Percentiles rank a stretch among this genome's conserved stretches.
phyloP scores from a whole-genome alignment of 2,888 invertebrate species.

The Meta bourneti region DNA sequence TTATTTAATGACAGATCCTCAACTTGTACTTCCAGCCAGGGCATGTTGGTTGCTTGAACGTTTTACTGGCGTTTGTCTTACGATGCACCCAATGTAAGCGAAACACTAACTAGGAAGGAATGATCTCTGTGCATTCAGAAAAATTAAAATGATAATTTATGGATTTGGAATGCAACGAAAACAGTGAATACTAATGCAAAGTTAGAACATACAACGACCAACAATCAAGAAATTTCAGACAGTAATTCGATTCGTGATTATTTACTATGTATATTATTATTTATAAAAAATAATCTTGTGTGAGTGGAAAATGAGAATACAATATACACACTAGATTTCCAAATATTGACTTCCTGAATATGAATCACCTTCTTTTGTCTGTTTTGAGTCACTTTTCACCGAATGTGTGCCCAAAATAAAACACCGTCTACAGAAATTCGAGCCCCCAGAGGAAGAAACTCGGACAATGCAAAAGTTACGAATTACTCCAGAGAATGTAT shows the following conservation, averaged over 20 bases:
- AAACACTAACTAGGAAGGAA: no score
- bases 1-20: no score
- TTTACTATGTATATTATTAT: not conserved
- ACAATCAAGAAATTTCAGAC: no score
- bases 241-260: not conserved
- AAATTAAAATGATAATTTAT: no score
- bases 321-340: not conserved
- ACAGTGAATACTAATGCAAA: no score
- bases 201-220: no score
- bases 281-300: not conserved
- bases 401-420: not conserved
- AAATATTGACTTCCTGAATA: not conserved
- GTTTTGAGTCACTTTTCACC: not conserved
- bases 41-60: no score
- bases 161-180: no score
- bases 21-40: no score
- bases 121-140: no score
- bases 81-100: no score
- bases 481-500: slow-evolving; percentile 2
- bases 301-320: not conserved
- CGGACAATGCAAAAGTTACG: not conserved
- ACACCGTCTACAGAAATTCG: not conserved
- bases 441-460: not conserved
- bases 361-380: not conserved
- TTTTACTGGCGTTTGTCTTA: no score